Evolutionary conservation across 2,888 invertebrate species (phyloP), one percentile per base, ranked within the genome.

Genomic region (Gandaritis pyraliata): DNA sequence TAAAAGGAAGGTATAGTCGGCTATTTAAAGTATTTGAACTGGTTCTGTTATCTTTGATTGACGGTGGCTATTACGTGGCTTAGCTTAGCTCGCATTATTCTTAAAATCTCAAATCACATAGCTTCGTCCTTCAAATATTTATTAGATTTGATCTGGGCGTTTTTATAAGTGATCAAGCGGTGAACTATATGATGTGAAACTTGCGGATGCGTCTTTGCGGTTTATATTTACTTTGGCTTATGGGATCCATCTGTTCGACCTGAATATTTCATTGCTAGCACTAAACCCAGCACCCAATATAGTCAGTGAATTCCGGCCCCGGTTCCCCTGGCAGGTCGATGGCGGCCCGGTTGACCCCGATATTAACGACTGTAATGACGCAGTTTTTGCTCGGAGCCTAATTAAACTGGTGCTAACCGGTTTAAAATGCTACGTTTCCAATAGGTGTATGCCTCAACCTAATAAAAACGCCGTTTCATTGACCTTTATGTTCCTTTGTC

Each of bases 201-300:
- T 74, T 70, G 74, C 72, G 71, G 72, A 71, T 70, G 74, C 70
- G 36, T 45, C 15, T 52, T 75, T 72, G 13, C 15, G 23, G 48
- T 11, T 54, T 54, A 49, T 39, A 53, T 46, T 51, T 51, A 56
- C 46, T 50, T 41, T 58, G 73, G 77, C 80, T 76, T 76, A 78
- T 75, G 77, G 76, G 76, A 76, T 78, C 74, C 85, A 82, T 77
- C 82, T 83, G 83, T 73, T 72, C 71, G 77, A 78, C 77, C 81
- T 73, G 78, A 76, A 81, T 82, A 74, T 75, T 73, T 75, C 75
- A 70, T 71, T 74, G 74, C 58, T 69, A 64, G 62, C 58, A 53
- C 69, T 72, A 58, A 68, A 63, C 61, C 65, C 63, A 66, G n/a
- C n/a, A n/a, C n/a, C n/a, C n/a, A n/a, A n/a, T 66, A 70, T 65